Evolutionary conservation across 2,888 invertebrate species (phyloP).

Genomic region (Geophilus truncorum): DNA sequence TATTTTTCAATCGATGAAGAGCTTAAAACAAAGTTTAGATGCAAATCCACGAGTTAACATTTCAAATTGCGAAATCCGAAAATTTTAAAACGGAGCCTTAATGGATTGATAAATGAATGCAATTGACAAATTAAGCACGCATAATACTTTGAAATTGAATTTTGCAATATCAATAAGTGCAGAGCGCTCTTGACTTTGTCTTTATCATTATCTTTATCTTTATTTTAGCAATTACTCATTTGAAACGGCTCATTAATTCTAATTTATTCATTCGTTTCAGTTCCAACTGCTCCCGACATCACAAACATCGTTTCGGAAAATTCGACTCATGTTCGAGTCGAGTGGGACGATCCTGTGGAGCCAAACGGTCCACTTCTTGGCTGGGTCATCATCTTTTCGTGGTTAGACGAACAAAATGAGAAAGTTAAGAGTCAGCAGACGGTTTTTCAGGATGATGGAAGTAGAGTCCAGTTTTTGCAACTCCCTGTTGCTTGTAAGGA

Average conservation of each 20-base stretch:
- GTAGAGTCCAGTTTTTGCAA: not conserved
- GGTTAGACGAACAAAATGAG: not conserved
- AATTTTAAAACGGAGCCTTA: no score
- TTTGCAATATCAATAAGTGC: no score
- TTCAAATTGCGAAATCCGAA: no score
- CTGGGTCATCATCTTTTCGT: slow-evolving; percentile 28
- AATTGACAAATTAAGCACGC: no score
- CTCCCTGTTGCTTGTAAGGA: slow-evolving; percentile 14
- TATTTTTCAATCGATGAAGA: no score
- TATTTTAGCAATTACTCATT: not conserved
- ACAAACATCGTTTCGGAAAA: not conserved
- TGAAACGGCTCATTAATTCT: not conserved
- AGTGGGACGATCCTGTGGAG: slow-evolving; percentile 34
- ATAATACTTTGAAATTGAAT: no score
- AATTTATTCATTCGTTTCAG: not conserved
- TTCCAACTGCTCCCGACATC: slow-evolving; percentile 31
- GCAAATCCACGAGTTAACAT: no score
- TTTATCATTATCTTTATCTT: not conserved
- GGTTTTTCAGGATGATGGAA: slow-evolving; percentile 15
- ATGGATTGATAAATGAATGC: no score
- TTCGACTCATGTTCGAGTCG: slow-evolving; percentile 28
- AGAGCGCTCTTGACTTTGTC: no score
- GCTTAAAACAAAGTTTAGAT: no score
- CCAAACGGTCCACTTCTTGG: slow-evolving; percentile 32
- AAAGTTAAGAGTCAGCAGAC: not conserved